A percentile compares a stretch with the other conserved stretches of the same genome.
Conservation (phyloP, 2,888 invertebrate genomes). For the Ophioninae sp. region DNA sequence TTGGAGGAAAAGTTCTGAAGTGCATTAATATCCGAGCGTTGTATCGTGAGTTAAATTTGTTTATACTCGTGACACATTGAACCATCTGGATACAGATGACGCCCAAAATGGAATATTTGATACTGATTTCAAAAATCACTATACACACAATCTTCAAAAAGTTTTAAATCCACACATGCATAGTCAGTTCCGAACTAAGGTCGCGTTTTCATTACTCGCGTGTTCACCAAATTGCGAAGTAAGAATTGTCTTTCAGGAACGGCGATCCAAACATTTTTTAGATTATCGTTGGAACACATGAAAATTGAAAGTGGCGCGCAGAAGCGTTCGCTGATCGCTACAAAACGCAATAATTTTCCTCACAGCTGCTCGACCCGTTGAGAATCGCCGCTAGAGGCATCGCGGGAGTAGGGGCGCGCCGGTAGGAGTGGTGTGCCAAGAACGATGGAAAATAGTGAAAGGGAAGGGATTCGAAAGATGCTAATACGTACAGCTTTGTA, state of each 20-base stretch:
- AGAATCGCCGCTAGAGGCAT: conserved; percentile 53
- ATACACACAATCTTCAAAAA: background rate
- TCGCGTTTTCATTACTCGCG: background rate
- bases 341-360: background rate
- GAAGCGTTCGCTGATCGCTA: background rate
- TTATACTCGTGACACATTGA: background rate
- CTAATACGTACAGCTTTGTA: background rate
- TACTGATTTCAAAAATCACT: background rate
- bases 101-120: background rate
- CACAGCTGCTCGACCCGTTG: conserved; percentile 54
- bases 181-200: background rate
- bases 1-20: background rate
- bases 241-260: background rate
- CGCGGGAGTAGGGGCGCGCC: conserved; percentile 11
- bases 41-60: background rate
- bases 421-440: conserved; percentile 14
- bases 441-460: background rate
- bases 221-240: background rate
- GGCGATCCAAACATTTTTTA: background rate
- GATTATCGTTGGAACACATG: background rate
- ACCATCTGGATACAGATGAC: background rate
- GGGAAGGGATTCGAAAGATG: background rate
- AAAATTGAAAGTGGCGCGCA: background rate
- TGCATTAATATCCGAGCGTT: background rate
- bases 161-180: background rate